Conservation (phyloP, 2,888 invertebrate genomes). For the Rugalucina vietnamica region DNA sequence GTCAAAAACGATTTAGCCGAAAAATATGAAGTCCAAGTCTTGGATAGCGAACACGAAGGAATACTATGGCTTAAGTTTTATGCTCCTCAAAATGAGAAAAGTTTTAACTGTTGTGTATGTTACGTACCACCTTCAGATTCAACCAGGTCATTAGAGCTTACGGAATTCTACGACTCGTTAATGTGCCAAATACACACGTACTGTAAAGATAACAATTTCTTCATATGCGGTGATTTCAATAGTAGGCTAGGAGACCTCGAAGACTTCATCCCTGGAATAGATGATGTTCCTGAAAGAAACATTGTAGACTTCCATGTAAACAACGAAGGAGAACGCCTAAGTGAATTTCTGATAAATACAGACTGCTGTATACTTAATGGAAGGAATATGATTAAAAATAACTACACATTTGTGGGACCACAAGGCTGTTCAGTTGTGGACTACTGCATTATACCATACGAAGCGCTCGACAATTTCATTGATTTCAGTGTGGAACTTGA, state of each 20-base stretch:
- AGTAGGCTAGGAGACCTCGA: neutral
- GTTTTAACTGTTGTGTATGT: neutral
- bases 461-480: neutral
- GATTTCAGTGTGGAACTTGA: neutral
- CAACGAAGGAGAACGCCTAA: slow-evolving; percentile 1
- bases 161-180: neutral
- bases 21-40: neutral
- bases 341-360: slow-evolving; percentile 8
- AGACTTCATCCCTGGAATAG: slow-evolving; percentile 15
- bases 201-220: neutral
- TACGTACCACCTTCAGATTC: slow-evolving; percentile 17
- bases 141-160: neutral
- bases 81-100: neutral
- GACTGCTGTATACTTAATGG: slow-evolving; percentile 28
- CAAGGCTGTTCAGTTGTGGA: slow-evolving; percentile 17
- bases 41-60: neutral
- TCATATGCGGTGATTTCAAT: slow-evolving; percentile 25
- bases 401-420: slow-evolving; percentile 20
- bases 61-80: neutral
- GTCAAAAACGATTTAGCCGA: neutral
- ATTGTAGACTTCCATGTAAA: slow-evolving; percentile 9
- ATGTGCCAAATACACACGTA: neutral
- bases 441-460: slow-evolving; percentile 7
- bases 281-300: neutral
- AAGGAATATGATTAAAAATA: slow-evolving; percentile 10